phyloP scores from a whole-genome alignment of 2,797 vertebrate species.

The Xiphophorus birchmanni region DNA sequence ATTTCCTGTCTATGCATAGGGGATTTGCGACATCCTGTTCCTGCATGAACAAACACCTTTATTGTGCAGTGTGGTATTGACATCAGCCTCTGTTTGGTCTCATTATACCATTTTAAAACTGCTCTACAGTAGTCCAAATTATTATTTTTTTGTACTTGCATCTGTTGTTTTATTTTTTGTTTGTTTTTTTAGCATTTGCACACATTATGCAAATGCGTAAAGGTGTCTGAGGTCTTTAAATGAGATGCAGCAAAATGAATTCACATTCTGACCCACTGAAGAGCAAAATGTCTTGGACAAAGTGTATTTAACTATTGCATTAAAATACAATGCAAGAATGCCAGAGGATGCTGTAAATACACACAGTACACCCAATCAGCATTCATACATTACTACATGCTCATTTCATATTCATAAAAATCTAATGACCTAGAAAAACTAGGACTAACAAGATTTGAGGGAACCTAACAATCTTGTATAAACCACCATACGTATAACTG shows the following conservation, averaged over 20 bases:
- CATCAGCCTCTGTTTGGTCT: conserved; percentile 1
- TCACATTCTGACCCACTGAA: background rate
- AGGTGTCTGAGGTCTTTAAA: background rate
- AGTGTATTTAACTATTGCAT: background rate
- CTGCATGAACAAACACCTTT: background rate
- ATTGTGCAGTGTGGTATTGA: background rate
- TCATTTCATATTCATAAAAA: conserved; percentile 26
- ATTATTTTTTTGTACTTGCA: background rate
- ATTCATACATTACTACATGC: background rate
- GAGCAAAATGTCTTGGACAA: background rate
- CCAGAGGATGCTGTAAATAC: background rate
- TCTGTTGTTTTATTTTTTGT: background rate
- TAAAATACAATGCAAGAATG: background rate
- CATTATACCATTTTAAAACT: background rate
- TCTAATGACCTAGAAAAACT: conserved; percentile 58
- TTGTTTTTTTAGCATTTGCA: background rate
- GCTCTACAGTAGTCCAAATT: background rate
- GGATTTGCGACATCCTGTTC: background rate
- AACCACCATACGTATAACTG: conserved; percentile 55
- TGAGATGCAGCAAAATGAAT: background rate
- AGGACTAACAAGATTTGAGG: conserved; percentile 47
- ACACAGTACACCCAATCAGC: background rate
- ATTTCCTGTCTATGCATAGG: background rate
- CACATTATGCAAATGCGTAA: background rate
- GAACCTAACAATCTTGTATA: conserved; percentile 39